Percentiles rank a stretch among this genome's conserved stretches.
Evolutionary conservation across 2,888 invertebrate genomes (phyloP).

Genomic region (Lycia hirtaria): DNA sequence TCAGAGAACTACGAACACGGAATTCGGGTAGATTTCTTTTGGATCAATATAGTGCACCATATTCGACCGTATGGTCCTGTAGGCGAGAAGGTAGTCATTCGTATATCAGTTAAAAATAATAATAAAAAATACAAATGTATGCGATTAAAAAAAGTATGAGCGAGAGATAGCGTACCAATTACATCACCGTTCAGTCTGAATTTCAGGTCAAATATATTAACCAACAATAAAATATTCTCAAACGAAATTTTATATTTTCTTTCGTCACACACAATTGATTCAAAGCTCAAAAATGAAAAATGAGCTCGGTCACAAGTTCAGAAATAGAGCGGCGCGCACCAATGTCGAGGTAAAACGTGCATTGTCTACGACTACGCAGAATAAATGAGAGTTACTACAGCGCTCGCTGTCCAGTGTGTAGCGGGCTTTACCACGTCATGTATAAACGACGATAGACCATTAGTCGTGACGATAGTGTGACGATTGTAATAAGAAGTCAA

Average conservation of each 20-base stretch:
- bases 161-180: too few relatives aligned
- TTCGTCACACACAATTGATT: conserved; percentile 5
- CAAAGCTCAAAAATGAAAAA: conserved; percentile 39
- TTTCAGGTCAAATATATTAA: too few relatives aligned
- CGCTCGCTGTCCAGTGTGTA: conserved; percentile 5
- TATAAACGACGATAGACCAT: conserved; percentile 4
- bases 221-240: neutral
- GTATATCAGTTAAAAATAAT: too few relatives aligned
- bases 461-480: neutral
- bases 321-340: conserved; percentile 43
- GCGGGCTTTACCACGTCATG: conserved; percentile 22
- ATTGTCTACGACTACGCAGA: conserved; percentile 31
- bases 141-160: too few relatives aligned
- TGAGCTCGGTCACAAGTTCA: conserved; percentile 37
- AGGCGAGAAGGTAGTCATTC: too few relatives aligned
- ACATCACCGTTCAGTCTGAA: too few relatives aligned
- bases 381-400: neutral
- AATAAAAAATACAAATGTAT: too few relatives aligned
- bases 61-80: too few relatives aligned
- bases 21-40: too few relatives aligned
- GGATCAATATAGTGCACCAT: too few relatives aligned
- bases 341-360: conserved; percentile 47
- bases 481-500: conserved; percentile 1
- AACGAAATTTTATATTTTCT: neutral
- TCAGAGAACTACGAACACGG: too few relatives aligned